Conservation (phyloP, 2,797 vertebrate genomes). For the Lacerta viridis region DNA sequence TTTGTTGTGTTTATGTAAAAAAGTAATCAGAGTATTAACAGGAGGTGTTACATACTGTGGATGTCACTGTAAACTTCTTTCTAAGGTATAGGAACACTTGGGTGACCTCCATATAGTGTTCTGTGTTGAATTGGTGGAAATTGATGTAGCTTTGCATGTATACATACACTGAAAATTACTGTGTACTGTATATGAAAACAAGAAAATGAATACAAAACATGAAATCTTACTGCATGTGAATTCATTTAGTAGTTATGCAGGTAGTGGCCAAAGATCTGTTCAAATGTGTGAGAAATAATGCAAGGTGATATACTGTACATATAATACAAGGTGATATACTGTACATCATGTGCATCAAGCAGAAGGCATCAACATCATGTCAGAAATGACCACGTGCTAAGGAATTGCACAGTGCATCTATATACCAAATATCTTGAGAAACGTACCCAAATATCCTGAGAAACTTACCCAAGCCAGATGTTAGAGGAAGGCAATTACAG, state of each 20-base stretch:
- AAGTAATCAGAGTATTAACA: neutral
- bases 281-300: neutral
- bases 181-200: neutral
- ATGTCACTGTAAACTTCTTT: neutral
- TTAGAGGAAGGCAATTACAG: neutral
- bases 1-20: slow-evolving; percentile 3
- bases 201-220: neutral
- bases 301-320: neutral
- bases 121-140: neutral
- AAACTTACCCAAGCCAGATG: neutral
- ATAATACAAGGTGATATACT: neutral
- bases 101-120: neutral
- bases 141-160: neutral
- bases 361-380: neutral
- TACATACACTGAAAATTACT: neutral
- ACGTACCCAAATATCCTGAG: neutral
- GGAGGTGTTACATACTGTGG: neutral
- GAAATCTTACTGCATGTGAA: neutral
- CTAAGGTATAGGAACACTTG: neutral
- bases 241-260: neutral
- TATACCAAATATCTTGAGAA: neutral
- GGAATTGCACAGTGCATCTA: neutral
- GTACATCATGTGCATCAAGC: neutral
- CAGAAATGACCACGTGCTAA: neutral
- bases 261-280: neutral